phyloP scores from a whole-genome alignment of 2,797 vertebrate genomes.

The Caiman crocodilus region DNA sequence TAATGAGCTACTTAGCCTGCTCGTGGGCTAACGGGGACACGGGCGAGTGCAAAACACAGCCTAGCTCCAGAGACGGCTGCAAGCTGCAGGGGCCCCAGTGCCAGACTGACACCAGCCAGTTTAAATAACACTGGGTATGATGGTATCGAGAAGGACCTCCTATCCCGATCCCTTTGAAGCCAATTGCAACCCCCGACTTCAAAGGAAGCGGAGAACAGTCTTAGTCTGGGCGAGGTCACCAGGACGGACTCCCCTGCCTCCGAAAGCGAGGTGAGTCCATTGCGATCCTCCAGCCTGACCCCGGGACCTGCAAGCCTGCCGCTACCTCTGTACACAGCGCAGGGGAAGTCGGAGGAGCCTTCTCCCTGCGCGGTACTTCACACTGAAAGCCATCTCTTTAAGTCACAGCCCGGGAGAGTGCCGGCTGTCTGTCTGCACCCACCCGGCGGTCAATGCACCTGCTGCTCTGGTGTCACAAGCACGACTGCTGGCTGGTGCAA shows the following conservation, averaged over 20 bases:
- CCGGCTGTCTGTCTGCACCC: rapidly evolving
- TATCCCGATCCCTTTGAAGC: not conserved
- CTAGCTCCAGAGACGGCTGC: not conserved
- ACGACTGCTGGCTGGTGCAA: not conserved
- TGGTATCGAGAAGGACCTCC: not conserved
- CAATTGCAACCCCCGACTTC: not conserved
- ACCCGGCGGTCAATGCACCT: not conserved
- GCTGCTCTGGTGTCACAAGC: not conserved
- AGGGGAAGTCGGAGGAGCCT: not conserved
- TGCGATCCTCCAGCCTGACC: not conserved
- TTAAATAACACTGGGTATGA: not conserved
- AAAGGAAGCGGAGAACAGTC: not conserved
- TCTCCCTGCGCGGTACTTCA: rapidly evolving
- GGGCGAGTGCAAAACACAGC: not conserved
- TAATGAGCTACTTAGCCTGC: not conserved
- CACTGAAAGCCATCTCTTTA: not conserved
- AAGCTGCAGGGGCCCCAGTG: not conserved
- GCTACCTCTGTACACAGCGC: not conserved
- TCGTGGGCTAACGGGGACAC: not conserved
- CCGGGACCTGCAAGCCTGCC: rapidly evolving
- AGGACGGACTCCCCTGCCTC: no score
- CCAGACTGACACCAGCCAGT: not conserved
- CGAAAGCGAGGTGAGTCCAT: rapidly evolving
- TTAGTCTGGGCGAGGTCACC: not conserved
- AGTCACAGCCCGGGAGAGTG: not conserved